Conservation (phyloP, 1,140 invertebrate species). For the Zaprionus capensis region DNA sequence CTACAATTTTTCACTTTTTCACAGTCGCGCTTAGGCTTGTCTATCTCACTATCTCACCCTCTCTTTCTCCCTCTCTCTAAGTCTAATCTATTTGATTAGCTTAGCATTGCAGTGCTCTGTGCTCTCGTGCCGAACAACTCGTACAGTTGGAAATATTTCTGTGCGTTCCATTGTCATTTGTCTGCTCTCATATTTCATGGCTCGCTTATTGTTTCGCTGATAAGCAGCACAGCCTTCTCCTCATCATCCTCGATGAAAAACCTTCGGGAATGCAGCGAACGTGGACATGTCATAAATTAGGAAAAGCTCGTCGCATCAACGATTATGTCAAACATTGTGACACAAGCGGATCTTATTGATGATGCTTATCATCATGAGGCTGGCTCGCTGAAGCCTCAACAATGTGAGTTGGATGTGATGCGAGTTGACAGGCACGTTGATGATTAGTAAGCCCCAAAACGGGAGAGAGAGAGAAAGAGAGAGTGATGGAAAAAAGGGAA, state of each 20-base stretch:
- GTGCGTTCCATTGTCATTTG: conserved; percentile 30
- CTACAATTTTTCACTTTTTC: background rate
- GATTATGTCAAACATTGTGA: conserved; percentile 69
- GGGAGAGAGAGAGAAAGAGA: too few relatives aligned
- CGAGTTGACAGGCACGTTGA: conserved; percentile 48
- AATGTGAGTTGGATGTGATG: conserved; percentile 57
- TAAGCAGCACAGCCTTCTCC: conserved; percentile 43
- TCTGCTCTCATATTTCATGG: conserved; percentile 65
- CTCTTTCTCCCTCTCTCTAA: background rate
- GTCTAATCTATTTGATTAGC: conserved; percentile 29
- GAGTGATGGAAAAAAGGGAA: background rate
- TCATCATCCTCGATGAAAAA: background rate
- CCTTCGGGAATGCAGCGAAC: conserved; percentile 39
- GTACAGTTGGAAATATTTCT: conserved; percentile 24
- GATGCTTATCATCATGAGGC: conserved; percentile 43
- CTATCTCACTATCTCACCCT: background rate
- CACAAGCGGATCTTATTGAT: conserved; percentile 67
- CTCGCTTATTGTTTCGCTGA: conserved; percentile 53
- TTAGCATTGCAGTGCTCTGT: background rate
- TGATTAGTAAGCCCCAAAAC: conserved; percentile 18
- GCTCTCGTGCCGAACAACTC: background rate
- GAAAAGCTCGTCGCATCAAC: conserved; percentile 58
- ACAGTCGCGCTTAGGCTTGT: background rate
- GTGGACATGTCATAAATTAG: conserved; percentile 78
- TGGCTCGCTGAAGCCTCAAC: conserved; percentile 20